Percentiles rank a stretch among this genome's conserved stretches.
Evolutionary conservation across 2,888 invertebrate genomes (phyloP).

Genomic region (Parasteatoda lunata): DNA sequence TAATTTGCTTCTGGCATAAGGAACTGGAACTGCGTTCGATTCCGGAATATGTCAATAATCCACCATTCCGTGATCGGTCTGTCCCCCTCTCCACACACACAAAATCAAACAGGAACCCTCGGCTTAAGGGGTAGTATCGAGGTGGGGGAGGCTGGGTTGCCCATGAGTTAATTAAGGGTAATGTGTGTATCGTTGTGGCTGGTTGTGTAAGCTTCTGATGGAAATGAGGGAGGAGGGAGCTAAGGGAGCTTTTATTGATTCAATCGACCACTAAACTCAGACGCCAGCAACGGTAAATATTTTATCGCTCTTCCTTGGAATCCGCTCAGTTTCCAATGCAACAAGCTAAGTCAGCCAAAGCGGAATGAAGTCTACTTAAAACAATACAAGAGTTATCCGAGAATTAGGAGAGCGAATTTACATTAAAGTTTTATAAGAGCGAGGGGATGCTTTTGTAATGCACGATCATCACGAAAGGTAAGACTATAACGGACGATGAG

Average conservation of each 20-base stretch:
- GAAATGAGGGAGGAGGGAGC: background rate
- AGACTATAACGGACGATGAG: too few species aligned
- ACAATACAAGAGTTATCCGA: slow-evolving; percentile 17
- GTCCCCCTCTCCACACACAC: background rate
- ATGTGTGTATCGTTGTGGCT: slow-evolving; percentile 42
- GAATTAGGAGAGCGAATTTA: slow-evolving; percentile 28
- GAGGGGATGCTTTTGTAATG: background rate
- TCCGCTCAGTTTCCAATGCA: slow-evolving; percentile 12
- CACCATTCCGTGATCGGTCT: slow-evolving; percentile 25
- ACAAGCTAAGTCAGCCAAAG: slow-evolving; percentile 20
- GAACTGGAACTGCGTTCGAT: background rate
- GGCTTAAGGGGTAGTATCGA: too few species aligned
- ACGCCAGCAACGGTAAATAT: slow-evolving; percentile 49
- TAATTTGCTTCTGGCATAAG: too few species aligned
- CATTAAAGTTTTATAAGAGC: background rate
- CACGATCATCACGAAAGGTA: too few species aligned
- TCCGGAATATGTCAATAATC: slow-evolving; percentile 43
- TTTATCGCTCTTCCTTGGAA: slow-evolving; percentile 32
- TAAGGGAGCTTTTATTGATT: slow-evolving; percentile 49
- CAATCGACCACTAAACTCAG: slow-evolving; percentile 53
- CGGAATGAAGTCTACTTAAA: slow-evolving; percentile 38
- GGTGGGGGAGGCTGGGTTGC: background rate
- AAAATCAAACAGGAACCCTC: background rate
- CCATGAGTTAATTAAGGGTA: slow-evolving; percentile 60
- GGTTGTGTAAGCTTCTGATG: background rate